Evolutionary conservation across 2,113 vertebrate species (phyloP).

Genomic region (Paedocypris sp.): DNA sequence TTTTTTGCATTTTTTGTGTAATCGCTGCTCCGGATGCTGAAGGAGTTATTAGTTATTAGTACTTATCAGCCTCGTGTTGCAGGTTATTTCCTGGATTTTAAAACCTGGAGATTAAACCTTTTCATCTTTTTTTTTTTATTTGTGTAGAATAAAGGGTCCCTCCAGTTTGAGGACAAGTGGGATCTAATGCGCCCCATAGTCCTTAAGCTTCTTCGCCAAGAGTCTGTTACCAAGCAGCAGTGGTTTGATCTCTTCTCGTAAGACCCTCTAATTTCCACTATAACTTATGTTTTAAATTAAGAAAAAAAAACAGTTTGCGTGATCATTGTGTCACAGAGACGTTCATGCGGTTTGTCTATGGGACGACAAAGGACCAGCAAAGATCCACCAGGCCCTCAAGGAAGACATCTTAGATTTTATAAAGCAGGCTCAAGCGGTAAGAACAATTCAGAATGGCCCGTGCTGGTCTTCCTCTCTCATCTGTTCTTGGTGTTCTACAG

Average conservation of each 20-base stretch:
- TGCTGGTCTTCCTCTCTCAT: neutral
- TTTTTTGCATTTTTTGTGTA: too few relatives aligned
- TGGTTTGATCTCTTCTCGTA: constrained; percentile 99
- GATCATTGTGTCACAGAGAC: constrained; percentile 61
- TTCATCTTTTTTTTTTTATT: neutral
- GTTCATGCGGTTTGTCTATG: constrained; percentile 96
- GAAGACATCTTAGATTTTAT: constrained; percentile 99
- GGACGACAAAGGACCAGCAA: constrained; percentile 98
- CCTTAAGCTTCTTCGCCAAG: constrained; percentile 93
- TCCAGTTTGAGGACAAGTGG: constrained; percentile 99
- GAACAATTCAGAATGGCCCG: constrained; percentile 36
- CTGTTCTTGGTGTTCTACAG: constrained; percentile 46
- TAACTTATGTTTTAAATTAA: too few relatives aligned
- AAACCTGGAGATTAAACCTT: neutral
- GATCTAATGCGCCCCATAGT: constrained; percentile 97
- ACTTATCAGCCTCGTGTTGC: too few relatives aligned
- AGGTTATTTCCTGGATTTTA: too few relatives aligned
- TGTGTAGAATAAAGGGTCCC: constrained; percentile 90
- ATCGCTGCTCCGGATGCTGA: too few relatives aligned
- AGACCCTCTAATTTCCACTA: constrained; percentile 50
- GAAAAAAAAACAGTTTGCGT: neutral
- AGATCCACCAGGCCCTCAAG: constrained; percentile 98
- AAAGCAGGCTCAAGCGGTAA: constrained; percentile 98
- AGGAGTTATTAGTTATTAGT: too few relatives aligned
- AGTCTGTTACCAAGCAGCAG: constrained; percentile 95